A percentile compares a stretch with the other conserved stretches of the same genome.
Conservation (phyloP, 2,113 vertebrate genomes). For the Hippocampus abdominalis region DNA sequence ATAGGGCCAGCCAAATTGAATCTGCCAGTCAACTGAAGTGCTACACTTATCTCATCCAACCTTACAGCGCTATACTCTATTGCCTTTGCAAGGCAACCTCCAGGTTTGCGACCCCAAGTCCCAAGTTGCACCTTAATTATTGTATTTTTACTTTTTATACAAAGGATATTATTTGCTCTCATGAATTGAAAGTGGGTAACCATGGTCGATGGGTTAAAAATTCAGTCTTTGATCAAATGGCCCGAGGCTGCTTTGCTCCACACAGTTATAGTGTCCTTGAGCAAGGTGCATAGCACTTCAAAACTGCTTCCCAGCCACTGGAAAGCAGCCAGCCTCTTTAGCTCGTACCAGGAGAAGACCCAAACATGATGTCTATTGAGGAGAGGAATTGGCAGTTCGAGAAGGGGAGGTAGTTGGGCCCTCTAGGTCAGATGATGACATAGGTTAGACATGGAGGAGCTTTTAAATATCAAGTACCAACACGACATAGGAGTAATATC, state of each 20-base stretch:
- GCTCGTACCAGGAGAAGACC: neutral
- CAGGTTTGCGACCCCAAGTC: constrained; percentile 40
- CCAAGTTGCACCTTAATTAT: constrained; percentile 32
- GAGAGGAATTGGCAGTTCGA: neutral
- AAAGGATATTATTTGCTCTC: constrained; percentile 25
- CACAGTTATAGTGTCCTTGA: neutral
- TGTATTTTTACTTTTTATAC: constrained; percentile 52
- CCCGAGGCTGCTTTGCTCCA: neutral
- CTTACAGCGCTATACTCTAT: constrained; percentile 57
- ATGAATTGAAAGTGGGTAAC: constrained; percentile 11
- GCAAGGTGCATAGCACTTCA: neutral
- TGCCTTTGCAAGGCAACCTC: constrained; percentile 59
- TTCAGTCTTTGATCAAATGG: neutral
- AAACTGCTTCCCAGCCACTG: neutral
- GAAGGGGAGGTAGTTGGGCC: neutral
- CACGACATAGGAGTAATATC: neutral
- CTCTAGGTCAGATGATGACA: neutral
- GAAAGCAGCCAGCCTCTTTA: neutral
- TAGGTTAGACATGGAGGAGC: neutral
- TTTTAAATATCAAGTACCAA: neutral
- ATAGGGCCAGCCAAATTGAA: constrained; percentile 60
- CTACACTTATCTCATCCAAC: constrained; percentile 63
- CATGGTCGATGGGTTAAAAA: neutral
- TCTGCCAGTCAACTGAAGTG: constrained; percentile 66
- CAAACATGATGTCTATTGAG: neutral